A percentile compares a stretch with the other conserved stretches of the same genome.
phyloP scores from a whole-genome alignment of 2,888 invertebrate species.

The Alsophila aescularia region DNA sequence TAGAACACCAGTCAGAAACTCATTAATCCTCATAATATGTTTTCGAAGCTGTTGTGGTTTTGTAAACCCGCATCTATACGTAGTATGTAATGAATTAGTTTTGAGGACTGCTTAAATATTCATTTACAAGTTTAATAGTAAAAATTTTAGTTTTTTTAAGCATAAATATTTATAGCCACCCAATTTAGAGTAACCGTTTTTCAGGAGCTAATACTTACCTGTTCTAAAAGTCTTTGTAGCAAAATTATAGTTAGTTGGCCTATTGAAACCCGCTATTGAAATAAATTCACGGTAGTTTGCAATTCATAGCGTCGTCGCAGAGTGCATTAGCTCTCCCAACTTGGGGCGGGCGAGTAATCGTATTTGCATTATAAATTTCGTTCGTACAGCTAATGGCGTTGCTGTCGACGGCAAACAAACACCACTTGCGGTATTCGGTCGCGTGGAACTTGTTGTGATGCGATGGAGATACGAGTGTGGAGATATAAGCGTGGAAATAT shows the following conservation, averaged over 20 bases:
- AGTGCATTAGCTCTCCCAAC: slow-evolving; percentile 77
- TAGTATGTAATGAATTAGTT: too few relatives aligned
- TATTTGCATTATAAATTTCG: slow-evolving; percentile 83
- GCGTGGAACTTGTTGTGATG: slow-evolving; percentile 24
- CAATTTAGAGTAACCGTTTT: too few relatives aligned
- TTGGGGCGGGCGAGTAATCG: slow-evolving; percentile 71
- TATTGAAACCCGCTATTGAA: slow-evolving; percentile 35
- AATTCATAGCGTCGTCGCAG: slow-evolving; percentile 72
- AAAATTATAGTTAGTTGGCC: slow-evolving; percentile 9
- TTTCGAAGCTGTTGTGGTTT: too few relatives aligned
- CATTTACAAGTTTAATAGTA: too few relatives aligned
- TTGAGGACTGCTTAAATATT: too few relatives aligned
- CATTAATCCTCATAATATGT: too few relatives aligned
- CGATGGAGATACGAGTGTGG: not conserved
- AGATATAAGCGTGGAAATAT: too few relatives aligned
- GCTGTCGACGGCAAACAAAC: slow-evolving; percentile 66
- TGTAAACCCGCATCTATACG: too few relatives aligned
- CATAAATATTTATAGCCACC: too few relatives aligned
- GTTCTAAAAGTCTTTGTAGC: not conserved
- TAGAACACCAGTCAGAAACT: too few relatives aligned
- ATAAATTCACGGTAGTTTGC: slow-evolving; percentile 69
- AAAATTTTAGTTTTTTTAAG: too few relatives aligned
- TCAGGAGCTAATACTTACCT: too few relatives aligned
- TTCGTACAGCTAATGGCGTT: slow-evolving; percentile 75
- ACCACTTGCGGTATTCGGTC: slow-evolving; percentile 40